Evolutionary conservation across 2,113 vertebrate species (phyloP), one percentile per base, ranked within the genome.

Genomic region (Nannospalax galili): DNA sequence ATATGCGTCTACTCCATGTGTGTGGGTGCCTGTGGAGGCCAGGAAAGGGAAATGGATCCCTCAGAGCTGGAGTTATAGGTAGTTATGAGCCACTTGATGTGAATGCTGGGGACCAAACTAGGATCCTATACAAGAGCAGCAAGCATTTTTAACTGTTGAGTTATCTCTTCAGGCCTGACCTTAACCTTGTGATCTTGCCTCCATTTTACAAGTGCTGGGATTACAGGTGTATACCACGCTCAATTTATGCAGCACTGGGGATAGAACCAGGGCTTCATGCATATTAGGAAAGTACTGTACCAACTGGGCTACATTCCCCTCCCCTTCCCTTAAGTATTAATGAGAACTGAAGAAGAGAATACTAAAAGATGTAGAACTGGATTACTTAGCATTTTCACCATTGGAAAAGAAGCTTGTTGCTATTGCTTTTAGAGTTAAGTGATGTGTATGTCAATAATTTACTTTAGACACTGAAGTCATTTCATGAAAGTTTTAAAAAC

Each of bases 401-500:
- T 22, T 5, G 90, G 45, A 81, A 90, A 60, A 42, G n/a, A 19
- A 56, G 30, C 35, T 45, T 77, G 73, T 10, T 79, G n/a, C 14
- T 88, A 0, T 42, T 90, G 35, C 73, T 95, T 56, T 93, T 72
- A 58, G 62, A 93, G 58, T 15, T 92, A 74, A 84, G 0, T 88
- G 42, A 94, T 62, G 77, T 6, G 67, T 0, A 0, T 2, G 15
- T n/a, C n/a, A 93, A 80, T 45, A 80, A 70, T 82, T 92, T 88
- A 79, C 80, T 92, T 91, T n/a, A 62, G 80, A 26, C 37, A 35
- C 30, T 79, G 37, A 88, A 40, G 65, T 74, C 45, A 70, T 42
- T 6, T 94, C 42, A 90, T 48, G 77, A 87, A 91, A 87, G 79
- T 82, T 93, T 84, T 73, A 78, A 62, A 96, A 73, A 88, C 74